Conservation (phyloP, 2,797 vertebrate genomes). For the Dermochelys coriacea region DNA sequence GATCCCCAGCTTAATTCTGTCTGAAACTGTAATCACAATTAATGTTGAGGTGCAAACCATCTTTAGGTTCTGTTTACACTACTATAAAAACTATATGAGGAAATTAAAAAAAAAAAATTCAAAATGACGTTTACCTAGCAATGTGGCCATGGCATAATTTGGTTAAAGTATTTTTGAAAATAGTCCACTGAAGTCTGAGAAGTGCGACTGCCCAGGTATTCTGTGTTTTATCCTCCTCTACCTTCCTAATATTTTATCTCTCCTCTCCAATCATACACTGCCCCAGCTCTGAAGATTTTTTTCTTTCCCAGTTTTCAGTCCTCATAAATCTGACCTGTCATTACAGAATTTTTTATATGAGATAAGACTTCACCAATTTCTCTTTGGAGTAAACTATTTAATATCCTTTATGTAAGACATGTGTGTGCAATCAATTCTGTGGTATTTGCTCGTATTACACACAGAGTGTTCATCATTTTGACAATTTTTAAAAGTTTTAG, state of each 20-base stretch:
- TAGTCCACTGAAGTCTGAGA: background rate
- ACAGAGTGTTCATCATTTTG: constrained; percentile 73
- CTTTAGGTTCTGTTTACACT: background rate
- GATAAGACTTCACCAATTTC: constrained; percentile 60
- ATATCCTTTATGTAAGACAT: constrained; percentile 71
- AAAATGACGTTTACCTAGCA: background rate
- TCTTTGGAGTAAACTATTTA: constrained; percentile 71
- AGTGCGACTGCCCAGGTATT: background rate
- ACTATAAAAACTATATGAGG: background rate
- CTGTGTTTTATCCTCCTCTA: background rate
- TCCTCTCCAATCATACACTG: background rate
- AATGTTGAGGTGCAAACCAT: background rate
- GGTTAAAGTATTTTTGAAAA: constrained; percentile 8
- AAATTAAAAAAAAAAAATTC: background rate
- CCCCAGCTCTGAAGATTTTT: constrained; percentile 40
- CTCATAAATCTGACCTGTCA: constrained; percentile 66
- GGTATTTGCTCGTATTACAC: constrained; percentile 74
- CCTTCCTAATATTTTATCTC: background rate
- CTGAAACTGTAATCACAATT: background rate
- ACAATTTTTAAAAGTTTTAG: constrained; percentile 76
- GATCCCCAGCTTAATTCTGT: background rate
- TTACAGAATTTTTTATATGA: constrained; percentile 66
- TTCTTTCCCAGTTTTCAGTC: constrained; percentile 56
- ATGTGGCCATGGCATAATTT: background rate
- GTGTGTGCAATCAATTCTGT: constrained; percentile 65